These are phyloP conservation scores for Suillia variegata DNA, from an alignment of 2,888 invertebrate genomes.

Conservation along the genomic window DNA sequence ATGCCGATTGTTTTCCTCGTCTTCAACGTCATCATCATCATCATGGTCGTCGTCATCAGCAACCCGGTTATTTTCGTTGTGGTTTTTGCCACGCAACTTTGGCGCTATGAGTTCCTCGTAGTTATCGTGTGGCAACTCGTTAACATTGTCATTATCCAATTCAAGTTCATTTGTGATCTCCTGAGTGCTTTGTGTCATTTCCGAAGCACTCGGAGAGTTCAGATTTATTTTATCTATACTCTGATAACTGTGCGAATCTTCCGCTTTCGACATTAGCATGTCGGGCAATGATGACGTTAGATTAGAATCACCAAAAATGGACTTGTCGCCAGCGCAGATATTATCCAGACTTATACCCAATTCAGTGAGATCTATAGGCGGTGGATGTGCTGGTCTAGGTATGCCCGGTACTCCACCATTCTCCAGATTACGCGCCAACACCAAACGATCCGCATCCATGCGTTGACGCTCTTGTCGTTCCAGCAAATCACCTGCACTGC, in stretches of 20 bases:
- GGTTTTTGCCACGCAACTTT: constrained; percentile 32
- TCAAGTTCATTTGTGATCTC: constrained; percentile 55
- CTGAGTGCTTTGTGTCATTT: constrained; percentile 58
- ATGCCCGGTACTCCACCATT: constrained; percentile 49
- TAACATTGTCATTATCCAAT: constrained; percentile 43
- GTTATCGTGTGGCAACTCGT: constrained; percentile 48
- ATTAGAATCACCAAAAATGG: constrained; percentile 57
- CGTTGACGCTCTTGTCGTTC: constrained; percentile 51
- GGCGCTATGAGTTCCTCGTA: constrained; percentile 43
- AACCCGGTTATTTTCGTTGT: constrained; percentile 25
- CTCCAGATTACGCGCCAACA: constrained; percentile 47
- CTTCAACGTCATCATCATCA: constrained; percentile 24
- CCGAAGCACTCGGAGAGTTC: constrained; percentile 55
- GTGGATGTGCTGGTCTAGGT: constrained; percentile 65
- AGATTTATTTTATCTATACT: constrained; percentile 58
- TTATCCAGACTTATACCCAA: constrained; percentile 65
- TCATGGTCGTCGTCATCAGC: constrained; percentile 29
- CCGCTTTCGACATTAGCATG: constrained; percentile 54
- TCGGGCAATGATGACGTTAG: constrained; percentile 70
- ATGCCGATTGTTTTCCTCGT: constrained; percentile 37
- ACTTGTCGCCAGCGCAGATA: constrained; percentile 63
- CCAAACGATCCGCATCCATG: constrained; percentile 49
- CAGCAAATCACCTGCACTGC: constrained; percentile 50
- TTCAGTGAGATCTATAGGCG: constrained; percentile 68
- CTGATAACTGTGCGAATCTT: constrained; percentile 58